Base-by-base conservation (phyloP, 2,797 vertebrate species). In the Cyprinella venusta region DNA sequence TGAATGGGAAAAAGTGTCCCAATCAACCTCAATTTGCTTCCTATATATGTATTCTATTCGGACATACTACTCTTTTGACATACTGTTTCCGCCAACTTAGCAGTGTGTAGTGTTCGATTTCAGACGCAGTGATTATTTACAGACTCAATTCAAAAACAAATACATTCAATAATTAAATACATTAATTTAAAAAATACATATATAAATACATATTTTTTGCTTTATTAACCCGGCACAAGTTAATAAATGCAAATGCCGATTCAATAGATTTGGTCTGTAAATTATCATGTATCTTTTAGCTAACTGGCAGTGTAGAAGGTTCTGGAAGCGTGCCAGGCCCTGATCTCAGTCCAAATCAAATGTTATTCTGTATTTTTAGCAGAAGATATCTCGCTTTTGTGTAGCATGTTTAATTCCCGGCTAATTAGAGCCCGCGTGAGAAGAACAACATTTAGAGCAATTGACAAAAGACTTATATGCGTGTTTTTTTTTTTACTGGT, bases 401-500 rank as follows among this genome's bases (percentile, higher is more conserved):
- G 95, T 95, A 95, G 94, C 94, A 93, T 95, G 93, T 91, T 93
- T 96, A 95, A 96, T 96, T 96, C 94, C 94, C 93, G 93, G 93
- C 93, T 96, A 95, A 96, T 96, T 96, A 95, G 94, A 95, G 92
- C 93, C 93, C 94, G 94, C 94, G 94, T 96, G 95, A 95, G 93
- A 92, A 93, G 92, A 95, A 92, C 92, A 93, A 93, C 92, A 93
- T 93, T 94, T 93, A 95, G 94, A 95, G 92, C 94, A 95, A 94
- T 94, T 93, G 94, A 94, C 93, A 94, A 94, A 94, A 94, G 94
- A 91, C 93, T 91, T 92, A 92, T 91, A 45, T 10, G 21, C 1
- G 21, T 10, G 21, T 10, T 9, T 56, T 6, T 52, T 18, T 56
- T 56, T 93, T 93, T 92, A 91, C 94, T 92, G 92, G 90, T 94